A percentile compares a stretch with the other conserved stretches of the same genome.
phyloP scores from a whole-genome alignment of 2,797 vertebrate genomes.

The Dipus sagitta region DNA sequence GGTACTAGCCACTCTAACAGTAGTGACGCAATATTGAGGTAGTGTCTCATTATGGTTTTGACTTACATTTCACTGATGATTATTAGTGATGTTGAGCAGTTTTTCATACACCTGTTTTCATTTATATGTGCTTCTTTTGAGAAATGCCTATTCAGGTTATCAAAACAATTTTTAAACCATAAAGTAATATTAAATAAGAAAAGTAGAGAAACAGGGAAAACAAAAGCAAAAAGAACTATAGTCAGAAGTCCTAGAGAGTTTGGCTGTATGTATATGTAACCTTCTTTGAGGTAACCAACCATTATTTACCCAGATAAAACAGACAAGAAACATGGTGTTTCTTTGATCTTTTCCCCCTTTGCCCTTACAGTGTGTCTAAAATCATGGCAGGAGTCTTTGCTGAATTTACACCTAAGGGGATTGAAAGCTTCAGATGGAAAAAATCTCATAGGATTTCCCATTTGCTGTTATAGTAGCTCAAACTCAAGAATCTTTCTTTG shows the following conservation, averaged over 20 bases:
- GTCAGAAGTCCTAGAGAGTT: background rate
- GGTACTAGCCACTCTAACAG: background rate
- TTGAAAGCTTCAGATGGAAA: conserved; percentile 24
- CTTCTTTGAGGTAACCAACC: conserved; percentile 17
- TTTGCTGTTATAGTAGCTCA: conserved; percentile 1
- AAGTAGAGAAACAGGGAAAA: conserved; percentile 5
- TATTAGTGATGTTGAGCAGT: background rate
- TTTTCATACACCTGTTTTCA: background rate
- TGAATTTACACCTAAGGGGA: conserved; percentile 6
- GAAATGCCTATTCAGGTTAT: background rate
- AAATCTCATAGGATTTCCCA: conserved; percentile 34
- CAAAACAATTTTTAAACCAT: conserved; percentile 25
- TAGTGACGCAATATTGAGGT: too few relatives aligned
- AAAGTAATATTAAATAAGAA: background rate
- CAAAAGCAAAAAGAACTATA: conserved; percentile 5
- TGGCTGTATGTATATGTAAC: conserved; percentile 27
- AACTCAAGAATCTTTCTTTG: conserved; percentile 15
- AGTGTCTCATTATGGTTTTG: background rate
- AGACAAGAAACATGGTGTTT: conserved; percentile 29
- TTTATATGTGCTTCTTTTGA: background rate
- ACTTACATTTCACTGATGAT: background rate
- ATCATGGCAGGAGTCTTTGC: conserved; percentile 25
- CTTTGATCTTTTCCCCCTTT: conserved; percentile 17
- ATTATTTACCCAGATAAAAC: conserved; percentile 37
- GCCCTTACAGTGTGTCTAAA: conserved; percentile 28